A percentile compares a stretch with the other conserved stretches of the same genome.
phyloP scores from a whole-genome alignment of 2,797 vertebrate species.

The Acipenser ruthenus region DNA sequence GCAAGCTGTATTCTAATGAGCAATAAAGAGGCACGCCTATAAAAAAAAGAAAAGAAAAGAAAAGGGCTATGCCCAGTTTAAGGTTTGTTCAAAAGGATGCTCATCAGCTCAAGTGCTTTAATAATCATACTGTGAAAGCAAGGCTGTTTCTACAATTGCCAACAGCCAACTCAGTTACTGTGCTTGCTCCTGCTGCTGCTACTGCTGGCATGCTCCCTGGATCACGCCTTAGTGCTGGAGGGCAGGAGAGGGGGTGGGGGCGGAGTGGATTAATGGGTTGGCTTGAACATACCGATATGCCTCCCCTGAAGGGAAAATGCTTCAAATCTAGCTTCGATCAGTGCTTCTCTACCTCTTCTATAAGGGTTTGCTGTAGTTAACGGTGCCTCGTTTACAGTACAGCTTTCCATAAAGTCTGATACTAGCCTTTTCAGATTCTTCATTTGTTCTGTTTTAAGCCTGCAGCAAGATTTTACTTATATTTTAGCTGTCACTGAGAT shows the following conservation, averaged over 20 bases:
- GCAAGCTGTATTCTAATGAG: constrained; percentile 56
- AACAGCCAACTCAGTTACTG: constrained; percentile 21
- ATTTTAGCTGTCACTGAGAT: too few species aligned
- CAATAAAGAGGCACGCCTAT: constrained; percentile 52
- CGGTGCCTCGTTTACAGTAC: too few species aligned
- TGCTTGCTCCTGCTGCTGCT: constrained; percentile 22
- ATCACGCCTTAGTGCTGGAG: constrained; percentile 33
- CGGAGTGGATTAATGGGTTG: constrained; percentile 6
- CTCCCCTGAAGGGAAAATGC: neutral
- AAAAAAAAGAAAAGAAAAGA: constrained; percentile 16
- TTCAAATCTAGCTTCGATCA: neutral
- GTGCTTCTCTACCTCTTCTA: neutral
- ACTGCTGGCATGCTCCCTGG: constrained; percentile 41
- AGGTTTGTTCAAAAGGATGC: constrained; percentile 30
- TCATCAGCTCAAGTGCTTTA: constrained; percentile 18
- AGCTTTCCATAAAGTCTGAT: too few species aligned
- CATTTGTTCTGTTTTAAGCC: too few species aligned
- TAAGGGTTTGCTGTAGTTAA: too few species aligned
- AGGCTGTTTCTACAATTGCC: constrained; percentile 25
- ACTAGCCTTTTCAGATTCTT: too few species aligned
- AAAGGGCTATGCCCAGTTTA: constrained; percentile 26
- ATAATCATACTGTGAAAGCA: constrained; percentile 39
- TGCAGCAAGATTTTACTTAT: too few species aligned
- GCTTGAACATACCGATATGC: too few species aligned
- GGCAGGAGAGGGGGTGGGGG: constrained; percentile 15